Evolutionary conservation across 2,797 vertebrate genomes (phyloP).

Genomic region (Centroberyx gerrardi): DNA sequence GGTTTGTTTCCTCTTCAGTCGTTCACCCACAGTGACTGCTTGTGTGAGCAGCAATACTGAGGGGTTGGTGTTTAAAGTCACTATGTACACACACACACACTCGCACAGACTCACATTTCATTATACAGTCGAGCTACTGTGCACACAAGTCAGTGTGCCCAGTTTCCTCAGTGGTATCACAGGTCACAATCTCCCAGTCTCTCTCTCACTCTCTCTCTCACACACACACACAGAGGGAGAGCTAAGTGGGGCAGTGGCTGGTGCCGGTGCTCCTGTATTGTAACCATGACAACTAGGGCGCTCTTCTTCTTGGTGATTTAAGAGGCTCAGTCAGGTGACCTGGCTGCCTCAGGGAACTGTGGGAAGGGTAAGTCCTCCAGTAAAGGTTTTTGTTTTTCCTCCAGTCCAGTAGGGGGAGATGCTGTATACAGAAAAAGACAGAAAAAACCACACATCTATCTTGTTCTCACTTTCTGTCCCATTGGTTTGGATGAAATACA

Average conservation of each 20-base stretch:
- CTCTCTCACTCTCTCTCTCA: conserved; percentile 1
- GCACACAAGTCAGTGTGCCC: conserved; percentile 56
- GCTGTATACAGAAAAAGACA: conserved; percentile 42
- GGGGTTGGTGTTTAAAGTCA: conserved; percentile 69
- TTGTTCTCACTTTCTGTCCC: neutral
- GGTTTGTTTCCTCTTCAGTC: conserved; percentile 71
- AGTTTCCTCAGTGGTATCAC: conserved; percentile 71
- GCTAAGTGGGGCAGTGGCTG: conserved; percentile 58
- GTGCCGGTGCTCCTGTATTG: conserved; percentile 48
- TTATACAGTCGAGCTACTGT: conserved; percentile 56
- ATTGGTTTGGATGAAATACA: neutral
- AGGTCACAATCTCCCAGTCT: conserved; percentile 56
- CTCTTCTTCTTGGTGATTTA: conserved; percentile 37
- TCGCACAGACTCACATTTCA: conserved; percentile 26
- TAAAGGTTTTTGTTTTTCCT: conserved; percentile 42
- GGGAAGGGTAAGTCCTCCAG: conserved; percentile 52
- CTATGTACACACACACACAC: conserved; percentile 60
- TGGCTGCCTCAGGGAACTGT: conserved; percentile 53
- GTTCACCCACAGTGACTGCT: conserved; percentile 59
- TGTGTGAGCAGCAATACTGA: conserved; percentile 64
- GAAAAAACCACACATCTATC: neutral
- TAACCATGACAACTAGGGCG: conserved; percentile 53
- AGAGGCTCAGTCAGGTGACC: conserved; percentile 53
- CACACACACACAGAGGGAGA: conserved; percentile 34
- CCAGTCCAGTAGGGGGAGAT: conserved; percentile 44